Evolutionary conservation across 1,140 invertebrate genomes (phyloP), one percentile per base, ranked within the genome.

Genomic region (Chelonus insularis): DNA sequence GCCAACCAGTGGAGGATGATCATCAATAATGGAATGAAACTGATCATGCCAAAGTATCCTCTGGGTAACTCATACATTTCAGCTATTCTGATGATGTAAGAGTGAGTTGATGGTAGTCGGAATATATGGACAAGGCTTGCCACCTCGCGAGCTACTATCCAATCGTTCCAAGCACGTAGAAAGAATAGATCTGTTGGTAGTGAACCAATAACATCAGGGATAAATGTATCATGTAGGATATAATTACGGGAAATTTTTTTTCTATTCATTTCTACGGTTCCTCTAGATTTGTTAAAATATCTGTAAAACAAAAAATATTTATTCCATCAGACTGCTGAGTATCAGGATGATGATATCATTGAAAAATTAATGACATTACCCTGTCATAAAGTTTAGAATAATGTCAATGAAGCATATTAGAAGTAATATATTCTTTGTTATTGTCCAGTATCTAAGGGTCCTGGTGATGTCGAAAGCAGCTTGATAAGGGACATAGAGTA

Each of bases 1-100:
- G 73, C 52, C 23, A 74, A 68, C 76, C 77, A 81, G n/a, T 81
- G 79, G 0, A 80, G n/a, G 0, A 55, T 5, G 6, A 80, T 34
- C 0, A 71, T 4, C 0, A 76, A 6, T 65, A 70, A 72, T 8
- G 75, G 74, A 2, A 77, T 57, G 2, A 71, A 68, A 6, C 25
- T 58, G 25, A 65, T 69, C 14, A 76, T 68, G 14, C 73, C 67
- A 18, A 71, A 71, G 0, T 65, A 1, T 0, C 66, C 47, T 2
- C 64, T 4, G 0, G 68, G 25, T 0, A 69, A 1, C 4, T 72
- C 51, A 20, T 70, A 75, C 0, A 58, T 51, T 23, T 45, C 43
- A 0, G 69, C 63, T 4, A 79, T 11, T 2, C 56, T 70, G 1
- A 32, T 21, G 1, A 72, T 57, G 39, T 80, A 78, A 1, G 55